Evolutionary conservation across 92 coral and sea anemone genomes (phyloP).

Genomic region (Zoanthus sansibaricus): DNA sequence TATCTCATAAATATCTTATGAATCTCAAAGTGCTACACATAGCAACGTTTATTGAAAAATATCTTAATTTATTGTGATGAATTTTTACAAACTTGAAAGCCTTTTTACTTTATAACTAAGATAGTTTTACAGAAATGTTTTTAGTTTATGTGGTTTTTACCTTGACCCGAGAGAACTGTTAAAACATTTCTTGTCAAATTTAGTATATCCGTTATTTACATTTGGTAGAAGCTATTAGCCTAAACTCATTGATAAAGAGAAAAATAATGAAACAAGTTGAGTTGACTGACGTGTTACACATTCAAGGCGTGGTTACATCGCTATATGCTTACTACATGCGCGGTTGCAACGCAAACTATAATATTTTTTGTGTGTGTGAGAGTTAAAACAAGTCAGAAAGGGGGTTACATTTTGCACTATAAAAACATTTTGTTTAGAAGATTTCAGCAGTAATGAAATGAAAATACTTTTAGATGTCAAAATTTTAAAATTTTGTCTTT

Average conservation of each 20-base stretch:
- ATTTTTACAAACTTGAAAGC: background rate
- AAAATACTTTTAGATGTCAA: too few species aligned
- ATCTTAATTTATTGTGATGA: background rate
- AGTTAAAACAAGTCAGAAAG: too few species aligned
- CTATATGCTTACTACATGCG: background rate
- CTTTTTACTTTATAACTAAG: background rate
- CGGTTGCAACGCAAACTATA: background rate
- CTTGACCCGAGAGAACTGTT: background rate
- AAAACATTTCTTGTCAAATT: background rate
- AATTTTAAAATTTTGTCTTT: too few species aligned
- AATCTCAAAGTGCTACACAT: background rate
- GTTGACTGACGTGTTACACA: background rate
- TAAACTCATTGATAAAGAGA: background rate
- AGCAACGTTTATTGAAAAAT: background rate
- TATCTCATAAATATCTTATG: constrained; percentile 38
- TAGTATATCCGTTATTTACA: background rate
- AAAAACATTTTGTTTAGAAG: too few species aligned
- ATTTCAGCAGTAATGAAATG: too few species aligned
- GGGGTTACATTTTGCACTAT: too few species aligned
- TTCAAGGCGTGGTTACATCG: background rate
- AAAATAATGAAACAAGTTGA: background rate
- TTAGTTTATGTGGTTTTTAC: background rate
- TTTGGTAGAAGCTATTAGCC: background rate
- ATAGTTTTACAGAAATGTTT: background rate
- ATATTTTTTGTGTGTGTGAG: background rate